phyloP scores from a whole-genome alignment of 2,113 vertebrate species.

The Donacobius atricapilla region DNA sequence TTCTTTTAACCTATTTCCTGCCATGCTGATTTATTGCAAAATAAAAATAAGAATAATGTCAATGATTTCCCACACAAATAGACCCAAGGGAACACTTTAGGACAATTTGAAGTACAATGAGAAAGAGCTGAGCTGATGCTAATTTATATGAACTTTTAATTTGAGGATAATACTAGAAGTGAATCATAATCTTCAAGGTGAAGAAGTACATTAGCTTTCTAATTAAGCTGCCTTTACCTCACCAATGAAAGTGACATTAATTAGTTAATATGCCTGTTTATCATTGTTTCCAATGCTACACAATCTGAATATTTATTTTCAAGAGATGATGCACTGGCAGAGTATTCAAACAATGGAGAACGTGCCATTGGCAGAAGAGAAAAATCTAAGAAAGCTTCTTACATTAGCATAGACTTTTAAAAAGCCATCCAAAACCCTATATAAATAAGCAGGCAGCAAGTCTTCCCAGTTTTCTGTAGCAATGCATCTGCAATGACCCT shows the following conservation, averaged over 20 bases:
- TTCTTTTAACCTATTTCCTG: conserved; percentile 53
- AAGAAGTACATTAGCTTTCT: conserved; percentile 52
- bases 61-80: conserved; percentile 54
- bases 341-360: neutral
- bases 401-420: neutral
- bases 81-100: conserved; percentile 54
- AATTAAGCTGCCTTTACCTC: conserved; percentile 63
- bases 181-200: conserved; percentile 69
- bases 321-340: neutral
- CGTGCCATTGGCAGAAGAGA: neutral
- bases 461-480: neutral
- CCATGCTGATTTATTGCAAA: conserved; percentile 27
- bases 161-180: conserved; percentile 65
- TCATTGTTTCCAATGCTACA: neutral
- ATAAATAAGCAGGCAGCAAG: neutral
- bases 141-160: conserved; percentile 72
- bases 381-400: neutral
- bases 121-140: conserved; percentile 38
- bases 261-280: conserved; percentile 33
- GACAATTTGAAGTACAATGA: conserved; percentile 45
- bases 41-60: conserved; percentile 53
- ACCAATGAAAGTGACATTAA: conserved; percentile 64
- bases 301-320: conserved; percentile 12
- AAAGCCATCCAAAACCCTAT: neutral
- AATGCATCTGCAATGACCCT: neutral